These are phyloP conservation scores for Amphiprion clarkii DNA, from an alignment of 2,797 vertebrate genomes.

Conservation along the genomic window DNA sequence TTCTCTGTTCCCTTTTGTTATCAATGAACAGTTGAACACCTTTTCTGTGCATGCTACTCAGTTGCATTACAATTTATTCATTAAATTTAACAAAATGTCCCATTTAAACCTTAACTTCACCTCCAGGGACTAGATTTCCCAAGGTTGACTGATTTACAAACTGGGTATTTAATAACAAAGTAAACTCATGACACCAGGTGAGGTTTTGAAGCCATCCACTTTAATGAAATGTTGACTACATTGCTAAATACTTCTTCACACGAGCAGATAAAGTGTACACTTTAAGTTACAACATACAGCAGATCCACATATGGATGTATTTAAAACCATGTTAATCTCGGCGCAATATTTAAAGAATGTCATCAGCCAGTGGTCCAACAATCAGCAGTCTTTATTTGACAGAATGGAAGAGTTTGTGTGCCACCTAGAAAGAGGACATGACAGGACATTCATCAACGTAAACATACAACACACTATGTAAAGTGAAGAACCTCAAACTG, in stretches of 20 bases:
- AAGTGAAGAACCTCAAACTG: neutral
- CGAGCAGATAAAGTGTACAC: constrained; percentile 58
- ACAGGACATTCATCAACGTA: constrained; percentile 1
- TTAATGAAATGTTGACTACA: constrained; percentile 61
- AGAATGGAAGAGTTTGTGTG: constrained; percentile 85
- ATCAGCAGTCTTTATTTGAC: constrained; percentile 77
- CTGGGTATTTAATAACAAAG: neutral
- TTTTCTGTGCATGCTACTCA: too few species aligned
- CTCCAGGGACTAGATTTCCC: too few species aligned
- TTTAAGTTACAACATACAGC: constrained; percentile 61
- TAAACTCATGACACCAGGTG: neutral
- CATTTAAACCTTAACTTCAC: too few species aligned
- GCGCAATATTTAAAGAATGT: constrained; percentile 48
- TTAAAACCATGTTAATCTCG: constrained; percentile 56
- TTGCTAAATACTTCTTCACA: constrained; percentile 63
- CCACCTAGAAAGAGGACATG: constrained; percentile 74
- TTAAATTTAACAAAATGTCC: too few species aligned
- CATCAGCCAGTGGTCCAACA: constrained; percentile 27
- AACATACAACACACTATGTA: neutral
- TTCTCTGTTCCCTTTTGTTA: too few species aligned
- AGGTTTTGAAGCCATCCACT: constrained; percentile 47
- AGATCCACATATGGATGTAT: constrained; percentile 59
- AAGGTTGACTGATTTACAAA: too few species aligned
- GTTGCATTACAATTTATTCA: too few species aligned
- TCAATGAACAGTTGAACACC: too few species aligned